Base-by-base conservation (phyloP, 1,140 invertebrate genomes). In the Pachyrhynchus sulphureomaculatus region DNA sequence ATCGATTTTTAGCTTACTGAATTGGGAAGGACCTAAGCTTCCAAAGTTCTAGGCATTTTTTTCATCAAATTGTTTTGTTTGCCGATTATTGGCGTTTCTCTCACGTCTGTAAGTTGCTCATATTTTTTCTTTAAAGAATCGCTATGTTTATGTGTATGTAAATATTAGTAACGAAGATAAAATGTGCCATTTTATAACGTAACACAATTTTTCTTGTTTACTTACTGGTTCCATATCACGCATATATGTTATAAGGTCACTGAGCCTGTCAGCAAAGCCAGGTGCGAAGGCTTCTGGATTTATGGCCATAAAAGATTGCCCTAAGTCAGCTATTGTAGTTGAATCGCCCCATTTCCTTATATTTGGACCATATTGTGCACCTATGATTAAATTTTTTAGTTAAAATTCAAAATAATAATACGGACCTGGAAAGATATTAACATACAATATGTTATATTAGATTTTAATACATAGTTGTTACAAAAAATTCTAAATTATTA, bases 291-390 rank as follows among this genome's bases (percentile, higher is more conserved):
- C 86, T 3, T 85, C 79, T 0, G 93, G 92, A 81, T 97, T 84
- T 5, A 98, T 83, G 0, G 91, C 94, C 26, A 96, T 85, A 76
- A 96, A 98, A 71, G 92, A 93, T 57, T 98, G 95, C 0, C 94
- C 94, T 68, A 97, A 77, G 78, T 97, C 83, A 0, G 94, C 93
- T 3, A 79, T 70, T 0, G 83, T 74, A 9, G 80, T 77, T 18
- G 32, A 36, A 4, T 81, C 80, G 29, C 86, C 86, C 94, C 94
- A 96, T 24, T 81, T 82, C 4, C 93, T 80, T 44, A 91, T 81
- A 63, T 90, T 84, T 0, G 85, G 86, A 1, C 88, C 88, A 58
- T 84, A 88, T 0, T 81, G 75, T 3, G 83, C 76, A 0, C 86
- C 87, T 84, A 36, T 4, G 36, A 64, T 13, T 20, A 54, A 36